Evolutionary conservation across 2,113 vertebrate genomes (phyloP).

Genomic region (Lynx canadensis): DNA sequence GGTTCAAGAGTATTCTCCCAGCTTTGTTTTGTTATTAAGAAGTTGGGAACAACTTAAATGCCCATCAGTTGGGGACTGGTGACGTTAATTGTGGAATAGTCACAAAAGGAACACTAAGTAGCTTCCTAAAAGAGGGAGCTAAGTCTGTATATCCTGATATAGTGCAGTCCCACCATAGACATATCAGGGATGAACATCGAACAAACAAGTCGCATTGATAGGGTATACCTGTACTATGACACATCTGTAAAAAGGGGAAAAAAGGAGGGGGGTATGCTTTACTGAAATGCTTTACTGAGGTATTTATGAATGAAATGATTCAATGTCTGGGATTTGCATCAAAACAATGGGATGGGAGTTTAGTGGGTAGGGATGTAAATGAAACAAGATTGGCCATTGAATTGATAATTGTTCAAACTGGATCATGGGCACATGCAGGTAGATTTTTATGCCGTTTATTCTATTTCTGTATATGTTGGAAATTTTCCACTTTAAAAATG

Average conservation of each 20-base stretch:
- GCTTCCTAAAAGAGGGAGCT: neutral
- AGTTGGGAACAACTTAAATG: neutral
- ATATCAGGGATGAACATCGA: neutral
- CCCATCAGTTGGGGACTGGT: neutral
- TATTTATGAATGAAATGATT: slow-evolving; percentile 37
- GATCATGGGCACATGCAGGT: neutral
- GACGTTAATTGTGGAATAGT: neutral
- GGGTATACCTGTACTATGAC: too few species aligned
- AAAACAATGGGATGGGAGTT: neutral
- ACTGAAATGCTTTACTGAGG: neutral
- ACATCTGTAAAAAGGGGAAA: neutral
- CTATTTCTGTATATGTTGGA: neutral
- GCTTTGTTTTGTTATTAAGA: slow-evolving; percentile 28
- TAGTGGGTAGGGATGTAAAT: neutral
- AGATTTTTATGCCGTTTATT: neutral
- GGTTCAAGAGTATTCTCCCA: neutral
- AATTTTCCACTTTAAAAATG: neutral
- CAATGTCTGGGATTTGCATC: neutral
- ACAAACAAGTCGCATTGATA: neutral
- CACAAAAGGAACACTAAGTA: neutral
- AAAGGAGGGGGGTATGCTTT: neutral
- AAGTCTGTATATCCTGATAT: neutral
- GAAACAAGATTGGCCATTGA: neutral
- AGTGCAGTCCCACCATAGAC: neutral
- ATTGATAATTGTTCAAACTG: neutral